Base-by-base conservation (phyloP, 2,113 vertebrate species). In the Gobius niger region DNA sequence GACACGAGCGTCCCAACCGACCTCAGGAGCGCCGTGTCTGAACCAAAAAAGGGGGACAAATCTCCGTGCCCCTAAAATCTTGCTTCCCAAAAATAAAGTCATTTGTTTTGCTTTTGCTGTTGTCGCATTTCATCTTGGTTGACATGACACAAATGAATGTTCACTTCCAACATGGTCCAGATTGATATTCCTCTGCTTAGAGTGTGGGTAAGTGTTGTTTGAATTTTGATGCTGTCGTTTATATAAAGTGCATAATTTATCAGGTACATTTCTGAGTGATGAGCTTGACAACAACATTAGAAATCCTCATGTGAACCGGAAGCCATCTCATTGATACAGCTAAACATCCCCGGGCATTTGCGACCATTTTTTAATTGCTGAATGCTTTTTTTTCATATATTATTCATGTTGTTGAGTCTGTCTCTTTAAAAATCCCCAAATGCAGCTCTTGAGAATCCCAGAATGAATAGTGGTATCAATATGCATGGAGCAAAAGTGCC, bases 331-430 rank as follows among this genome's bases (percentile, higher is more conserved):
- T 49, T 62, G 67, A 47, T 44, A 54, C 67, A 61, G 9, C 71
- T 72, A 12, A 47, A 13, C 15, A 49, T 72, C 44, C 24, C 59
- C 50, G 42, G 46, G 24, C 47, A 40, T 63, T 54, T 68, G 18
- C 47, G 24, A 52, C 60, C 46, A 13, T 63, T 15, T 44, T 73
- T 64, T 6, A 71, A 34, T 73, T 73, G 47, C 52, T 70, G 57
- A 4, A 68, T 50, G 47, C 44, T 71, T 73, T 75, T 53, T 83
- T 73, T 73, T 71, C 57, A 70, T 80, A 62, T 19, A 80, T 85
- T 76, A 76, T 84, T 74, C 5, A 81, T 46, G 24, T 51, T 81
- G 77, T 82, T 81, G 75, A 72, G 81, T 85, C 81, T 78, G 49
- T 18, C 34, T 2, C 63, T 44, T 65, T 75, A 73, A 24, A 73